Evolutionary conservation across 2,113 vertebrate genomes (phyloP), one percentile per base, ranked within the genome.

Genomic region (Channa maculata): DNA sequence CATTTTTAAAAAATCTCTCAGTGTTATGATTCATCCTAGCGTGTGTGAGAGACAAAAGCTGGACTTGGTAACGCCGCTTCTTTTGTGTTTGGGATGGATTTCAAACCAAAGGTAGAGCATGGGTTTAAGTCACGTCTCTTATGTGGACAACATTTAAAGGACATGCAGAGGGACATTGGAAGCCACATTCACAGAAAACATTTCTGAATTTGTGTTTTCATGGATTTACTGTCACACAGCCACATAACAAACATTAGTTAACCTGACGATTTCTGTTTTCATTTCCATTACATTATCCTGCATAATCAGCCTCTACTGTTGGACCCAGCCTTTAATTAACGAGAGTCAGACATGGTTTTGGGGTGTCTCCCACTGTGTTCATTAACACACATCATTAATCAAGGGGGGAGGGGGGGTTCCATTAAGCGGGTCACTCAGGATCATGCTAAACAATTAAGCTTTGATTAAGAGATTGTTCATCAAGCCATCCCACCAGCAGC

Each of bases 391-490:
- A 84, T 89, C 93, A 84, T 95, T 94, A 94, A 94, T 95, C 93
- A 93, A 85, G 85, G 71, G 81, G 83, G 84, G 87, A 72, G 85
- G 72, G 82, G 86, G 72, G 65, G 39, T 90, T 86, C 91, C 82
- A 92, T 94, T 94, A 94, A 67, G 66, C 71, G 69, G 94, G 93
- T 94, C 93, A 93, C 70, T 85, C 83, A 88, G 89, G 89, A 90
- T 93, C 91, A 91, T 85, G 90, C 92, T 92, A 82, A 92, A 92
- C 92, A 93, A 94, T 94, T 94, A 94, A 62, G 67, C 86, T 79
- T 89, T 93, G 92, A 95, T 95, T 93, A 93, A 93, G 91, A 94
- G 94, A 93, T 88, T 90, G 87, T 87, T 92, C 91, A 90, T 94
- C 90, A 92, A 81, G 62, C 71, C 62, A 41, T 71, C 66, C 57